Evolutionary conservation across 1,140 invertebrate species (phyloP).

Genomic region (Protaetia brevitarsis): DNA sequence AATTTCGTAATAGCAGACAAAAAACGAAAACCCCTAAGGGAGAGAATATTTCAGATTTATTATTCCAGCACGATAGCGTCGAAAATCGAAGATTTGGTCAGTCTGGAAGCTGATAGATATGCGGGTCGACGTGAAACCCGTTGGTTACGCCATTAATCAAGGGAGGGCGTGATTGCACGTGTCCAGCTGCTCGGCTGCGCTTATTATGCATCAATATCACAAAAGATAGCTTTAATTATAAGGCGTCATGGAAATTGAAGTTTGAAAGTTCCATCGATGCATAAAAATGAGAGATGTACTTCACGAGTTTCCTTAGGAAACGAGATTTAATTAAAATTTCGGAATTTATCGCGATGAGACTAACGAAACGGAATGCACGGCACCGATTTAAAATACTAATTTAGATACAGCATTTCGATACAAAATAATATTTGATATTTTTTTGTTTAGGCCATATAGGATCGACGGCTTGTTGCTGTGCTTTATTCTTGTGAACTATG

Average conservation of each 20-base stretch:
- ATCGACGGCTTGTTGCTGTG: no score
- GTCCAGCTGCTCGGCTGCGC: neutral
- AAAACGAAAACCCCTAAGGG: no score
- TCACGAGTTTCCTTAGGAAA: neutral
- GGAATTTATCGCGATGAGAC: neutral
- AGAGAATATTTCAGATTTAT: no score
- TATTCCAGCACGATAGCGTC: neutral
- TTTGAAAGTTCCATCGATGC: neutral
- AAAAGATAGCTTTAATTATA: neutral
- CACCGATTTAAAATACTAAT: neutral
- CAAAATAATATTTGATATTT: no score
- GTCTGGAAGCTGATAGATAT: conserved; percentile 4
- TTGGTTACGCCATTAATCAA: neutral
- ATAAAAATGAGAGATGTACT: neutral
- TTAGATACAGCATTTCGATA: neutral
- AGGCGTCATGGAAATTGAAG: neutral
- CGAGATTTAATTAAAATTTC: neutral
- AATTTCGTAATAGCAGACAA: no score
- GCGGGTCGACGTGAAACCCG: neutral
- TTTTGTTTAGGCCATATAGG: no score
- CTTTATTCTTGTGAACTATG: no score
- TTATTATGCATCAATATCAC: neutral
- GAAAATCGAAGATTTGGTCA: conserved; percentile 7
- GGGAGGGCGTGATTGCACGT: neutral
- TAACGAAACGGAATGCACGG: neutral